Base-by-base conservation (phyloP, 2,113 vertebrate genomes). In the Cebus imitator region DNA sequence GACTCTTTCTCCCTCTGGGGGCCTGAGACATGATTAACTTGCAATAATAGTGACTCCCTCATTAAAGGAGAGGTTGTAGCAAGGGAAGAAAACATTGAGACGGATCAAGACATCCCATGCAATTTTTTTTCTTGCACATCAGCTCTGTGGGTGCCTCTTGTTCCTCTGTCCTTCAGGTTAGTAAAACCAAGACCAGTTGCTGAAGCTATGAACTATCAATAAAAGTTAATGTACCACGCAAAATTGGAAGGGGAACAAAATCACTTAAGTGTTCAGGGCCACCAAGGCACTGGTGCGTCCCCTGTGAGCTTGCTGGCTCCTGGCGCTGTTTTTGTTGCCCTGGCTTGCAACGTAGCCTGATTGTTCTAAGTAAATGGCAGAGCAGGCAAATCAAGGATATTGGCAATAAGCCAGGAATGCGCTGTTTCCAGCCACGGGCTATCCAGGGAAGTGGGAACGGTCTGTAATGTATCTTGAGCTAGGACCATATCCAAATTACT, bases 181-280 rank as follows among this genome's bases (percentile, higher is more conserved):
- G 98, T 99, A 98, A 98, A 98, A 98, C 96, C 95, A 97, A 98
- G 98, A 98, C 98, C 98, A 98, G 98, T 98, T 98, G 96, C 98
- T 97, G 97, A 98, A 98, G 98, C 98, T 98, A 96, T 97, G 97
- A 98, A 97, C 98, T 98, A 98, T 98, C 98, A 98, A 98, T 98
- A 99, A 99, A 98, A 99, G 98, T 99, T 98, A 99, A 99, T 98
- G 98, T 98, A 98, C 97, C 98, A 98, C 91, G 96, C 97, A 98
- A 98, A 98, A 99, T 98, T 98, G 98, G 98, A 98, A 98, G 98
- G 97, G 97, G 98, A 98, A 87, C 97, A 98, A 93, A 96, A 89
- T 97, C 98, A 98, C 98, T 98, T 98, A 98, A 98, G 98, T 98
- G 98, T 98, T 98, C 98, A 98, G 98, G 98, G 98, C 98, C 98